phyloP scores from a whole-genome alignment of 2,113 vertebrate genomes.

The Sclerurus mexicanus region DNA sequence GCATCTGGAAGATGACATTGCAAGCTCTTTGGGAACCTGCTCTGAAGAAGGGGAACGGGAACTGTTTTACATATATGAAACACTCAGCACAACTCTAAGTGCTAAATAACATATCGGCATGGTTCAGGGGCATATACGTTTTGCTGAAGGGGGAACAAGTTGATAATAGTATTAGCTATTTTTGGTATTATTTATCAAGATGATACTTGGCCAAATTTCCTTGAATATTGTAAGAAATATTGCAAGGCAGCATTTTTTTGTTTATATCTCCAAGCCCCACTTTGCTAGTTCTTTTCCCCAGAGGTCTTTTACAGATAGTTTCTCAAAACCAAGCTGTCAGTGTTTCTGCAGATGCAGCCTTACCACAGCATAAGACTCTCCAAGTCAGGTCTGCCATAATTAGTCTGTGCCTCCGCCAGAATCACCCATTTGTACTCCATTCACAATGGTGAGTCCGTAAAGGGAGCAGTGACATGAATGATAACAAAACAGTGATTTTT shows the following conservation, averaged over 20 bases:
- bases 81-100: neutral
- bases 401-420: neutral
- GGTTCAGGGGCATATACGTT: neutral
- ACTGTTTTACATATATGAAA: neutral
- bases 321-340: neutral
- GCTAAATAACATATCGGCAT: neutral
- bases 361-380: rapidly evolving
- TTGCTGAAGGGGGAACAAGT: neutral
- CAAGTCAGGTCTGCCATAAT: neutral
- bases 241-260: neutral
- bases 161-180: neutral
- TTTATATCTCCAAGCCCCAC: neutral
- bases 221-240: neutral
- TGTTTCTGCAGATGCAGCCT: neutral
- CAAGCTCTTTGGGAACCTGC: neutral
- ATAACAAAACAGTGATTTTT: neutral
- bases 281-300: neutral
- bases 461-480: neutral
- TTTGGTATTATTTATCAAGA: neutral
- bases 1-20: neutral
- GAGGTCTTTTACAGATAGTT: neutral
- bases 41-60: neutral
- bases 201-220: neutral
- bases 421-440: neutral
- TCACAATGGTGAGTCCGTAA: neutral